Evolutionary conservation across 2,113 vertebrate genomes (phyloP).

Genomic region (Platichthys flesus): DNA sequence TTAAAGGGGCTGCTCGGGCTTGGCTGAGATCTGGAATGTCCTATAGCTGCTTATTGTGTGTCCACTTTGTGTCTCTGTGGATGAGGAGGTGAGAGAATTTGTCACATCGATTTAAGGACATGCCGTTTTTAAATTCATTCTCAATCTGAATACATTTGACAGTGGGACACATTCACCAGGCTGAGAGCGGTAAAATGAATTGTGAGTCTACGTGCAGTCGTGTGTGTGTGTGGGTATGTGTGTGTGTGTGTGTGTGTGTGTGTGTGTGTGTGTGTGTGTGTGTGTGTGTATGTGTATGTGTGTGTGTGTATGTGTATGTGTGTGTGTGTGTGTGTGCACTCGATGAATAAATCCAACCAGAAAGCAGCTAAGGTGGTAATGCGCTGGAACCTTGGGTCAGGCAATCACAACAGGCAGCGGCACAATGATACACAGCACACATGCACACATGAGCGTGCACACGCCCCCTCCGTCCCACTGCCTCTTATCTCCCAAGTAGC

Average conservation of each 20-base stretch:
- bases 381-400: slow-evolving; percentile 56
- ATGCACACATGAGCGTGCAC: neutral
- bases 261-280: neutral
- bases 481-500: slow-evolving; percentile 44
- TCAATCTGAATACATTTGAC: slow-evolving; percentile 35
- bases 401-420: slow-evolving; percentile 53
- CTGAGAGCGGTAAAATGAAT: slow-evolving; percentile 1
- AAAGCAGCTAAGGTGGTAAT: slow-evolving; percentile 59
- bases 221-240: neutral
- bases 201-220: neutral
- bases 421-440: slow-evolving; percentile 41
- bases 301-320: neutral
- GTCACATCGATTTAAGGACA: neutral
- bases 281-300: slow-evolving; percentile 4
- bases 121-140: slow-evolving; percentile 25
- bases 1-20: neutral
- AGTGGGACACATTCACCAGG: slow-evolving; percentile 18
- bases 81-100: slow-evolving; percentile 2
- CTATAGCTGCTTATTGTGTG: neutral
- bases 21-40: neutral
- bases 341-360: slow-evolving; percentile 51
- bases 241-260: slow-evolving; percentile 10
- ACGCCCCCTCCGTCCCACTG: neutral
- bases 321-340: slow-evolving; percentile 18
- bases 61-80: neutral